phyloP scores from a whole-genome alignment of 2,888 invertebrate species.

The Hermaeophaga mercurialis region DNA sequence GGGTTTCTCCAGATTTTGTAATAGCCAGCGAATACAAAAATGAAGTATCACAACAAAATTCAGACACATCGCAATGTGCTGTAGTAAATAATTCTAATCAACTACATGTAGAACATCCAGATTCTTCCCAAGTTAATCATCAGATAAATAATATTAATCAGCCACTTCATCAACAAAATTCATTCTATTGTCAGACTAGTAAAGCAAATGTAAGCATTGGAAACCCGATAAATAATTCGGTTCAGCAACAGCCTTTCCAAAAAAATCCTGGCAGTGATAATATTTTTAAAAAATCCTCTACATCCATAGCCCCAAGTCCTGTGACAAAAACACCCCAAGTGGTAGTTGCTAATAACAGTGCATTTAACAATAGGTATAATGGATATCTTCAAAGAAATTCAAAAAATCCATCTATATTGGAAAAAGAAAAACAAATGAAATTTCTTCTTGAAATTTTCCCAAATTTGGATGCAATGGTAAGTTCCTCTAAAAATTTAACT shows the following conservation, averaged over 20 bases:
- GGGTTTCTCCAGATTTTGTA: not conserved
- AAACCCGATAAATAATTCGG: not conserved
- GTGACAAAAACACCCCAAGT: slow-evolving; percentile 15
- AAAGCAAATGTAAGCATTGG: not conserved
- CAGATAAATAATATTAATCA: not conserved
- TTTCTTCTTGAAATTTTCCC: slow-evolving; percentile 70
- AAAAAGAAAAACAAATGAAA: slow-evolving; percentile 66
- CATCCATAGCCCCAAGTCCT: slow-evolving; percentile 14
- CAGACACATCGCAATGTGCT: not conserved
- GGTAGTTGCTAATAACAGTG: slow-evolving; percentile 31
- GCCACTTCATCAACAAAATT: not conserved
- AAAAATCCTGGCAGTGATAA: not conserved
- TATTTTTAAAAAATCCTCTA: not conserved
- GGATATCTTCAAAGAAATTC: slow-evolving; percentile 33
- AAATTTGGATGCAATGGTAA: slow-evolving; percentile 64
- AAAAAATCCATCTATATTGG: slow-evolving; percentile 49
- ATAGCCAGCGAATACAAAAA: not conserved
- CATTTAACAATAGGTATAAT: slow-evolving; percentile 34
- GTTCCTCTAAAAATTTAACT: too few species aligned
- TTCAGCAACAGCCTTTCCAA: not conserved
- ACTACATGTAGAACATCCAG: not conserved
- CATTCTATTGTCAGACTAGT: too few species aligned
- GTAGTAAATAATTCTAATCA: not conserved
- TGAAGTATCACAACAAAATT: not conserved
- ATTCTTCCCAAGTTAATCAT: slow-evolving; percentile 6